Conservation (phyloP, 2,113 vertebrate species). For the Pomatostomus ruficeps region DNA sequence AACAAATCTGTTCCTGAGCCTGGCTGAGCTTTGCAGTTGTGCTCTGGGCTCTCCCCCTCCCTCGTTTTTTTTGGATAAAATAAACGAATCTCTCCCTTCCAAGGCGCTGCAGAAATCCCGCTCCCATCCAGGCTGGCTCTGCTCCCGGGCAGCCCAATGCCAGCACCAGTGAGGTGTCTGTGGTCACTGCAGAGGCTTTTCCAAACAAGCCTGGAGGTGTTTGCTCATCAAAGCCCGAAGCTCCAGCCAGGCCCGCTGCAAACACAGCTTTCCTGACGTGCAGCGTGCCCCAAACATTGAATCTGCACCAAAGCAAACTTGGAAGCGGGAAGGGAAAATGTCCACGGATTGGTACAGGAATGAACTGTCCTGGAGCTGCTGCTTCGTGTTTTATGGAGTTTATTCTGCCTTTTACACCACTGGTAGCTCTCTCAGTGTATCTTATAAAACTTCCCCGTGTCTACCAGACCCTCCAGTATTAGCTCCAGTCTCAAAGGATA, state of each 20-base stretch:
- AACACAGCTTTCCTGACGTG: not conserved
- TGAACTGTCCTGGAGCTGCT: not conserved
- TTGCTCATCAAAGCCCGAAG: constrained; percentile 10
- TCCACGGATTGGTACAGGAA: not conserved
- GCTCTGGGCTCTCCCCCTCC: not conserved
- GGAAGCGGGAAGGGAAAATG: not conserved
- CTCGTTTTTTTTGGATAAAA: not conserved
- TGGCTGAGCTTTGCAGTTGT: not conserved
- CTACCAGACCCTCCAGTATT: not conserved
- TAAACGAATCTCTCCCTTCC: not conserved
- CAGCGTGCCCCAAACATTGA: not conserved
- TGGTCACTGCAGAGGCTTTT: not conserved
- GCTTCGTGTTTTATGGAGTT: not conserved
- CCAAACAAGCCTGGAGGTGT: constrained; percentile 18
- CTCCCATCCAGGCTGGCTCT: not conserved
- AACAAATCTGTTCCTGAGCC: not conserved
- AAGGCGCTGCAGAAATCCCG: not conserved
- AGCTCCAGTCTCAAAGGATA: not conserved
- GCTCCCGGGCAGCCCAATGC: not conserved
- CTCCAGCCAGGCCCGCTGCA: not conserved
- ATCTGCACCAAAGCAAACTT: not conserved
- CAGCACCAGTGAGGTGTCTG: not conserved
- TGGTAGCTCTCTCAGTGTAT: not conserved
- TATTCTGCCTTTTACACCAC: not conserved
- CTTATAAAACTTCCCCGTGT: not conserved